Base-by-base conservation (phyloP, 2,888 invertebrate genomes). In the Machimus atricapillus region DNA sequence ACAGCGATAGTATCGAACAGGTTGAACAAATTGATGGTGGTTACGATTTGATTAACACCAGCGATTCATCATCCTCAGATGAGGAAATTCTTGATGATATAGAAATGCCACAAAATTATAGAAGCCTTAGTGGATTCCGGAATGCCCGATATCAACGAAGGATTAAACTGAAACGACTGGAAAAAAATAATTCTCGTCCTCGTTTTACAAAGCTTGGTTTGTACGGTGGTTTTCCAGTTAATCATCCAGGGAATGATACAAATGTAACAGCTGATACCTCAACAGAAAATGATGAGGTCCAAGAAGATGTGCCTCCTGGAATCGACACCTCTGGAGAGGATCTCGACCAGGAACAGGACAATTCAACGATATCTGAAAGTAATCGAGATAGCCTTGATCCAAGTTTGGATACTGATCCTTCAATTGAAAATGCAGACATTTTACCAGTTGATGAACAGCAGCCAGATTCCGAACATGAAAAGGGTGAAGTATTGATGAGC, bases 11-110 rank as follows among this genome's bases (percentile, higher is more conserved):
- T 90, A 88, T 92, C 91, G 73, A 91, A 91, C 86, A 90, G 88
- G 87, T 89, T 88, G 91, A 92, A 90, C 90, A 93, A 89, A 89
- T 92, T 87, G 91, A 93, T 90, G 91, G 91, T 31, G 81, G 86
- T 16, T 88, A 85, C 27, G 87, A 89, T 86, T 31, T 43, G n/a
- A n/a, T 76, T 7, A 5, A 16, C 16, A 27, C 31, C 16, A 27
- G 58, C 27, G 23, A 37, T 31, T 37, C 56, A 2, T 16, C n/a
- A 78, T 37, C 56, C 2, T 66, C 78, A 16, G 77, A 78, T 9
- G 46, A 46, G 8, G 79, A 86, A 19, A 73, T 34, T 8, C 34
- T 31, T 52, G 86, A 79, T 23, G 12, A 34, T 14, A 8, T 19
- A 40, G 79, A 9, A 73, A 34, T 83, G 46, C 34, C 85, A 1